Percentiles rank a stretch among this genome's conserved stretches.
phyloP scores from a whole-genome alignment of 2,113 vertebrate genomes.

The Spea multiplicata region DNA sequence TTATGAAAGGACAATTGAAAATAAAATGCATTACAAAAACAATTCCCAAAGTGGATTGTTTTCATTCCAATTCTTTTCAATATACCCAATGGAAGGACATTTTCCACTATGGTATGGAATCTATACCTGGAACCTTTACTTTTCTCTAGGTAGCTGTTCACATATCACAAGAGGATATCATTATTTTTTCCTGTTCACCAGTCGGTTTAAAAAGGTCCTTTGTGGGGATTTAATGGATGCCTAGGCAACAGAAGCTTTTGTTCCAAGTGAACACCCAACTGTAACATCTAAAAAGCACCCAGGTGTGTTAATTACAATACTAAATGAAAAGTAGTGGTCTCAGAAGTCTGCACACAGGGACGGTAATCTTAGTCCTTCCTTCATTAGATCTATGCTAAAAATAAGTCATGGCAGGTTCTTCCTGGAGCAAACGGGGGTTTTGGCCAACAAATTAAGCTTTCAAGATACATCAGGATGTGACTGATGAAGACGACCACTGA shows the following conservation, averaged over 20 bases:
- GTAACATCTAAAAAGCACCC: conserved; percentile 1
- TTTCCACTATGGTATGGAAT: too few species aligned
- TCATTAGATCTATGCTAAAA: conserved; percentile 2
- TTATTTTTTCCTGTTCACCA: conserved; percentile 11
- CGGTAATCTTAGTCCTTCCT: background rate
- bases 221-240: background rate
- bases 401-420: background rate
- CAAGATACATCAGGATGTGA: conserved; percentile 6
- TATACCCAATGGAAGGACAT: background rate
- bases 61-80: too few species aligned
- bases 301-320: conserved; percentile 13
- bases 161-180: background rate
- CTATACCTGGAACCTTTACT: too few species aligned
- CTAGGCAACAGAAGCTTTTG: conserved; percentile 1
- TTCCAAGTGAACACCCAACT: conserved; percentile 16
- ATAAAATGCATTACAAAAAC: background rate
- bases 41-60: too few species aligned
- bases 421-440: background rate
- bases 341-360: background rate
- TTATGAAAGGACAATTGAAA: too few species aligned
- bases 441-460: background rate
- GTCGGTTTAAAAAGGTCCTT: conserved; percentile 11
- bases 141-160: background rate
- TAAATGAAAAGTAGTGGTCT: background rate
- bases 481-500: background rate